Evolutionary conservation across 2,113 vertebrate genomes (phyloP).

Genomic region (Lota lota): DNA sequence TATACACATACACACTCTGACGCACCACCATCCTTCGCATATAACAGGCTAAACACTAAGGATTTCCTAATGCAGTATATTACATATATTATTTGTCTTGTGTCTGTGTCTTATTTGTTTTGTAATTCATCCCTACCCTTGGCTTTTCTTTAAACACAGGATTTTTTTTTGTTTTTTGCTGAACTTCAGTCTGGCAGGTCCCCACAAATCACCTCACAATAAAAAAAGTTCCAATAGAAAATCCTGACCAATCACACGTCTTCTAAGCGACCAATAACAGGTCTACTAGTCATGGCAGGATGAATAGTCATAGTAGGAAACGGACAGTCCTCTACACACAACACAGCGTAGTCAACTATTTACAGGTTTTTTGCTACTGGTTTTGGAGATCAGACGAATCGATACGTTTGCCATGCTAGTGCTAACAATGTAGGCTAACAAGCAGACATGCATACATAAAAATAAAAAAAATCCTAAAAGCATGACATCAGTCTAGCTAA

Average conservation of each 20-base stretch:
- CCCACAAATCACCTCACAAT: conserved; percentile 22
- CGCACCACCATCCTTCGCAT: background rate
- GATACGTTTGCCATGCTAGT: no score
- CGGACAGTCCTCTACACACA: conserved; percentile 1
- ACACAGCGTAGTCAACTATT: background rate
- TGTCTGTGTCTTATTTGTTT: conserved; percentile 31
- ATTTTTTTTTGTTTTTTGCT: conserved; percentile 1
- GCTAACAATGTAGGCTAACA: no score
- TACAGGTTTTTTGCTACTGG: no score
- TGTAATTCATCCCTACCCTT: conserved; percentile 34
- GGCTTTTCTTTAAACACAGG: background rate
- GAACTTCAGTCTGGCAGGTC: no score
- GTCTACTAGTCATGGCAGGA: no score
- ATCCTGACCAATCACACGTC: conserved; percentile 23
- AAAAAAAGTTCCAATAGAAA: conserved; percentile 15
- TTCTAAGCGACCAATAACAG: conserved; percentile 20
- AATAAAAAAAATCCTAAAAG: background rate
- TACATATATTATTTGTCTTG: conserved; percentile 20
- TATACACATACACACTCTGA: background rate
- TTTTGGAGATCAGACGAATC: no score
- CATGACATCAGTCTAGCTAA: background rate
- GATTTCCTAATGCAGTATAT: conserved; percentile 1
- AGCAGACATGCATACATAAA: no score
- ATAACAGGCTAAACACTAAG: background rate
- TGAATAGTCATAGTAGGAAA: background rate